These are phyloP conservation scores for Chloroceryle aenea DNA, from an alignment of 2,113 vertebrate species.

Conservation along the genomic window DNA sequence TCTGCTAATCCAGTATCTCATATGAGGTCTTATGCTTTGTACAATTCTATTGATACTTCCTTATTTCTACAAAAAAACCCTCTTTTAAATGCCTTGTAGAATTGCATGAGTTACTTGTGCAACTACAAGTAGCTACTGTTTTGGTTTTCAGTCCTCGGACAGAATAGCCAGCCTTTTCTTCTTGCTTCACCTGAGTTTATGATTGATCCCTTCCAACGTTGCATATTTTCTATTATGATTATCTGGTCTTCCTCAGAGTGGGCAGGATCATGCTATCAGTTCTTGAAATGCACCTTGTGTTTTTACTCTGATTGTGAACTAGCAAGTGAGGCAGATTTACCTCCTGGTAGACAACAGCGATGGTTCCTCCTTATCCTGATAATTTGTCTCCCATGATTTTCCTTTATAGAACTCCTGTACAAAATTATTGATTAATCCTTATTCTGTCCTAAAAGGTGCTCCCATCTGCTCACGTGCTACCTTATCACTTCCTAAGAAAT, in stretches of 20 bases:
- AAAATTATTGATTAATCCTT: not conserved
- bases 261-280: not conserved
- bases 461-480: not conserved
- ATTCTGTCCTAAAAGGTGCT: not conserved
- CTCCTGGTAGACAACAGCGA: not conserved
- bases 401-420: not conserved
- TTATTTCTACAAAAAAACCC: not conserved
- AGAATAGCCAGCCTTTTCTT: not conserved
- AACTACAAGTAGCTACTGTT: not conserved
- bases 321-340: not conserved
- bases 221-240: not conserved
- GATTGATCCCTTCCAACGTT: not conserved
- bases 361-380: not conserved
- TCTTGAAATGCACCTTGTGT: not conserved
- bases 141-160: not conserved
- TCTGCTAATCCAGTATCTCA: not conserved
- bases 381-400: not conserved
- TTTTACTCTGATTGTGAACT: not conserved
- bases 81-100: not conserved
- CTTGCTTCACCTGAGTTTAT: not conserved
- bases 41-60: not conserved
- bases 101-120: not conserved
- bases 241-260: not conserved
- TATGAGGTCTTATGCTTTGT: not conserved
- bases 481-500: not conserved